These are phyloP conservation scores for Epinotia demarniana DNA, from an alignment of 2,888 invertebrate species.

Conservation along the genomic window DNA sequence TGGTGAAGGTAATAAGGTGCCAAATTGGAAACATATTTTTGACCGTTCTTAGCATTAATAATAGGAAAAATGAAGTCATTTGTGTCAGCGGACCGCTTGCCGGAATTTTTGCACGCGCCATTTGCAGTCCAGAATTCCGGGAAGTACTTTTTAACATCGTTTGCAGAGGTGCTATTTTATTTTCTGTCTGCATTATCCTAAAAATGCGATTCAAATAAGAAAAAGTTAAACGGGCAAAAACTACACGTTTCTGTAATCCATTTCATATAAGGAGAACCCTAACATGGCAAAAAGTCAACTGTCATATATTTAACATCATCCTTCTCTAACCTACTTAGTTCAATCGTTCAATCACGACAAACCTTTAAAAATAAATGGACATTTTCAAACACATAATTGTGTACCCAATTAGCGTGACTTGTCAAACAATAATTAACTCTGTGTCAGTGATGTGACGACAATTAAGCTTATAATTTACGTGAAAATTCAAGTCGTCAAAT, in stretches of 20 bases:
- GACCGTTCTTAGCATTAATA: slow-evolving; percentile 56
- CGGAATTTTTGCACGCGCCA: slow-evolving; percentile 62
- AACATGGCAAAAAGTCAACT: not conserved
- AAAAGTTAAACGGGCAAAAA: not conserved
- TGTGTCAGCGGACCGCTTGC: slow-evolving; percentile 49
- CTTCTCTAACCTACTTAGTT: too few relatives aligned
- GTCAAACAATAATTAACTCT: too few relatives aligned
- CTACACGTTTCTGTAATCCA: not conserved
- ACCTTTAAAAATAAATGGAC: too few relatives aligned
- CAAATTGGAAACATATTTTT: not conserved
- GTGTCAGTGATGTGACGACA: too few relatives aligned
- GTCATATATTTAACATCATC: not conserved
- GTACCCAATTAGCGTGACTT: too few relatives aligned
- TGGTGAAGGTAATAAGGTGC: not conserved
- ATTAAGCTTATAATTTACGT: too few relatives aligned
- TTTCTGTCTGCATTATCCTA: not conserved
- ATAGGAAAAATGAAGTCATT: slow-evolving; percentile 67
- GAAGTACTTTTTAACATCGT: slow-evolving; percentile 1
- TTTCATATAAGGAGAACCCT: not conserved
- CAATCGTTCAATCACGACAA: too few relatives aligned
- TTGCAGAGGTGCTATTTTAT: not conserved
- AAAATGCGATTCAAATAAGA: not conserved
- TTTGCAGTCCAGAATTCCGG: slow-evolving; percentile 52
- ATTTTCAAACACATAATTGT: too few relatives aligned
- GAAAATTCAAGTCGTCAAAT: too few relatives aligned